Base-by-base conservation (phyloP, 2,888 invertebrate genomes). In the Adelphocoris suturalis region DNA sequence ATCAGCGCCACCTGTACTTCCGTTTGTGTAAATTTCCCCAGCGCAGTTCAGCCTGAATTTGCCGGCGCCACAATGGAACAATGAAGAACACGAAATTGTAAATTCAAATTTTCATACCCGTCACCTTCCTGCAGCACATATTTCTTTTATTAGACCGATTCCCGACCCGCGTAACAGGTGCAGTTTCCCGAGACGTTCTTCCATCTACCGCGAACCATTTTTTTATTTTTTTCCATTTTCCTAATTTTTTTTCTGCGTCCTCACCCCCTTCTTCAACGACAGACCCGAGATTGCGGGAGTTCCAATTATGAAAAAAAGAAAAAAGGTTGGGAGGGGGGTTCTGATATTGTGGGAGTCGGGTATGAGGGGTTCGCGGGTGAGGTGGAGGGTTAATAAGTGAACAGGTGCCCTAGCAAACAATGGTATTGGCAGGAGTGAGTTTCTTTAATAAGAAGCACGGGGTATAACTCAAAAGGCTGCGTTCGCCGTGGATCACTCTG, bases 381-480 rank as follows among this genome's bases (percentile, higher is more conserved):
- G 37, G 75, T 14, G 75, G 68, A 48, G 55, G 86, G 86, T 86
- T 86, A 86, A 86, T 86, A 86, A 86, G 86, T 19, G 86, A 86
- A 86, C 86, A 86, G 86, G 86, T 86, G 86, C 86, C 76, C 86
- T 75, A 47, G 86, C 86, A 86, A 86, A 86, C 86, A 86, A 86
- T 86, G 86, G 68, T 86, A 86, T 86, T 86, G 88, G 88, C 55
- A 55, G 88, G 78, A 78, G 88, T 52, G 88, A 61, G 23, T 88
- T 75, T 46, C 80, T 80, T 55, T 88, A 88, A 88, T 88, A 88
- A 88, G 88, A 88, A 47, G 80, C 76, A 14, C 82, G 75, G n/a
- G 86, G 55, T 86, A 86, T 86, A 76, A 76, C 86, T 86, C 86
- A 85, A 57, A 85, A 37, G 52, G 28, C 37, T 68, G 37, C 86